Evolutionary conservation across 1,140 invertebrate species (phyloP).

Genomic region (Lepidurus arcticus): DNA sequence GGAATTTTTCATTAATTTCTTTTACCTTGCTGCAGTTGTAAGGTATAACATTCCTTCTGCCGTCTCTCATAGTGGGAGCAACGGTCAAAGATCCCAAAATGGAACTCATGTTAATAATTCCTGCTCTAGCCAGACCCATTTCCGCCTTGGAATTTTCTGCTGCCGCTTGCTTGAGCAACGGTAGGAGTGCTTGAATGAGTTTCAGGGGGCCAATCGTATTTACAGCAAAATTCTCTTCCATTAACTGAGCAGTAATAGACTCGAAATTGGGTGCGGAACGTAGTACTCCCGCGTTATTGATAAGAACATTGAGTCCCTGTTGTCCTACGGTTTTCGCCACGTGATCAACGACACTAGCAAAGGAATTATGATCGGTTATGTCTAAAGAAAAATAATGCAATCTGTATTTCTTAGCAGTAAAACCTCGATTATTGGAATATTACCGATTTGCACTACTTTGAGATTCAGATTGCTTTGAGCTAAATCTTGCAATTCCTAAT

Average conservation of each 20-base stretch:
- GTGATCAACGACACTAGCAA: conserved; percentile 52
- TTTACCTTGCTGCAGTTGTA: conserved; percentile 33
- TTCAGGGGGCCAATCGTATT: conserved; percentile 78
- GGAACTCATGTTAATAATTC: conserved; percentile 77
- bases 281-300: conserved; percentile 78
- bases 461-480: conserved; percentile 26
- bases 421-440: not conserved
- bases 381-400: conserved; percentile 50
- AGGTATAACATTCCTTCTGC: conserved; percentile 24
- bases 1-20: not conserved
- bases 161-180: conserved; percentile 63
- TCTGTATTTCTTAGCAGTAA: conserved; percentile 23
- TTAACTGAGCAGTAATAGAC: conserved; percentile 61
- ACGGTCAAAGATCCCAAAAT: conserved; percentile 65
- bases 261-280: conserved; percentile 65
- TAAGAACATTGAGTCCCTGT: conserved; percentile 69
- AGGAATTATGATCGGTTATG: conserved; percentile 52
- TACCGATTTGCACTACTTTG: conserved; percentile 30
- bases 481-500: conserved; percentile 29
- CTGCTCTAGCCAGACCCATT: conserved; percentile 46
- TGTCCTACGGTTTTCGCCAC: conserved; percentile 53
- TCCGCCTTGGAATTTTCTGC: conserved; percentile 40
- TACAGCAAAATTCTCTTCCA: conserved; percentile 61
- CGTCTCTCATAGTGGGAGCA: conserved; percentile 20
- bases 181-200: conserved; percentile 49